These are phyloP conservation scores for Diachasmimorpha longicaudata DNA, from an alignment of 1,140 invertebrate species.

Conservation along the genomic window DNA sequence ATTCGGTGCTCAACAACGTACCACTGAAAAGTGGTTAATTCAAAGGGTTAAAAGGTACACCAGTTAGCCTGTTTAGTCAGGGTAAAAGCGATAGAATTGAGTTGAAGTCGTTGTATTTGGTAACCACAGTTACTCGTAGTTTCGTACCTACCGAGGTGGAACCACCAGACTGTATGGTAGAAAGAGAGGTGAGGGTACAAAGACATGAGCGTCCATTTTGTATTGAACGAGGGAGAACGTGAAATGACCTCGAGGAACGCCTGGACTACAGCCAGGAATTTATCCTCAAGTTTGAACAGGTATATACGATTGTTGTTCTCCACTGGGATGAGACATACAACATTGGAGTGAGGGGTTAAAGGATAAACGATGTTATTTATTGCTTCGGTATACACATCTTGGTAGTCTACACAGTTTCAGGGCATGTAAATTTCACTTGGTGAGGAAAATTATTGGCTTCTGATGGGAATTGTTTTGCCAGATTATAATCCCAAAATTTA, in stretches of 20 bases:
- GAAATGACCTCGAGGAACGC: slow-evolving; percentile 4
- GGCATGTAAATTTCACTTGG: not conserved
- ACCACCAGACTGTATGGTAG: not conserved
- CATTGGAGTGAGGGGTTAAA: not conserved
- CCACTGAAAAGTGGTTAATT: not conserved
- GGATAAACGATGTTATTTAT: slow-evolving; percentile 5
- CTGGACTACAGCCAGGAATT: slow-evolving; percentile 26
- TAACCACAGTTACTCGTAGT: slow-evolving; percentile 19
- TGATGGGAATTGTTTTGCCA: not conserved
- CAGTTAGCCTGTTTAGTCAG: not conserved
- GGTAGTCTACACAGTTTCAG: not conserved
- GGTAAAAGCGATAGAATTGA: not conserved
- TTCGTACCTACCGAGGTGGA: slow-evolving; percentile 4
- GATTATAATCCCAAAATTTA: too few relatives aligned
- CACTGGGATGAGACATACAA: not conserved
- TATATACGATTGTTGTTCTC: slow-evolving; percentile 21
- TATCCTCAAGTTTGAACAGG: slow-evolving; percentile 8
- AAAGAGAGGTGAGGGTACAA: not conserved
- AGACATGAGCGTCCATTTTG: slow-evolving; percentile 1
- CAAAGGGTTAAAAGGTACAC: not conserved
- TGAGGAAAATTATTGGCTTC: not conserved
- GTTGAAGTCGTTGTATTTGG: slow-evolving; percentile 15
- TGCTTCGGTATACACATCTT: not conserved
- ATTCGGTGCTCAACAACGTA: not conserved
- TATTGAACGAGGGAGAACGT: not conserved